Percentiles rank a stretch among this genome's conserved stretches.
Conservation (phyloP, 2,888 invertebrate species). For the Pollenia griseotomentosa region DNA sequence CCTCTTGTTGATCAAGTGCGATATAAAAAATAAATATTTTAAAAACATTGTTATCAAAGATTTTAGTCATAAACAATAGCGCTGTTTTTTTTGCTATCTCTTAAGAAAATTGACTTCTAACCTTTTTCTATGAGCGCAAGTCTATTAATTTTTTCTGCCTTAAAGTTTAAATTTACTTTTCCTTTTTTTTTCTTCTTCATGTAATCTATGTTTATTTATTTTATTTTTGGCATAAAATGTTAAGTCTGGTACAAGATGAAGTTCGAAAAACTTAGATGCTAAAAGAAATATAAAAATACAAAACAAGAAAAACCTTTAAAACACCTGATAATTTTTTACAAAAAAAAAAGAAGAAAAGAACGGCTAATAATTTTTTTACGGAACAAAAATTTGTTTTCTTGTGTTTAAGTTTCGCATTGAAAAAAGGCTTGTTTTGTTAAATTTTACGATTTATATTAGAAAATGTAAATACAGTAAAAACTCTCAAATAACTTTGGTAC, state of each 20-base stretch:
- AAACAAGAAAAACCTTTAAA: slow-evolving; percentile 64
- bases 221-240: slow-evolving; percentile 56
- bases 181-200: slow-evolving; percentile 16
- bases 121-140: slow-evolving; percentile 37
- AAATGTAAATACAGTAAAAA: background rate
- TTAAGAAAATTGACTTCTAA: slow-evolving; percentile 2
- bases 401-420: slow-evolving; percentile 18
- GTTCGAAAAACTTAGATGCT: slow-evolving; percentile 55
- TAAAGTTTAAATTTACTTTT: slow-evolving; percentile 28
- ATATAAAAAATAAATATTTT: no score
- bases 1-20: no score
- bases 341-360: slow-evolving; percentile 28
- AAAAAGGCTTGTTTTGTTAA: background rate
- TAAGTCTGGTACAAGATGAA: slow-evolving; percentile 57
- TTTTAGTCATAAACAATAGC: no score
- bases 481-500: no score
- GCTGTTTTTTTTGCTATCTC: no score
- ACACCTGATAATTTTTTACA: slow-evolving; percentile 69
- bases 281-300: slow-evolving; percentile 41
- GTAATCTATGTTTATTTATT: slow-evolving; percentile 49
- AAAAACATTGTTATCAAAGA: no score
- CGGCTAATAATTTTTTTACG: slow-evolving; percentile 5
- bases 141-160: slow-evolving; percentile 17
- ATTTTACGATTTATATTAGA: background rate
- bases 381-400: slow-evolving; percentile 1